phyloP scores from a whole-genome alignment of 2,797 vertebrate genomes.

The Catharus ustulatus region DNA sequence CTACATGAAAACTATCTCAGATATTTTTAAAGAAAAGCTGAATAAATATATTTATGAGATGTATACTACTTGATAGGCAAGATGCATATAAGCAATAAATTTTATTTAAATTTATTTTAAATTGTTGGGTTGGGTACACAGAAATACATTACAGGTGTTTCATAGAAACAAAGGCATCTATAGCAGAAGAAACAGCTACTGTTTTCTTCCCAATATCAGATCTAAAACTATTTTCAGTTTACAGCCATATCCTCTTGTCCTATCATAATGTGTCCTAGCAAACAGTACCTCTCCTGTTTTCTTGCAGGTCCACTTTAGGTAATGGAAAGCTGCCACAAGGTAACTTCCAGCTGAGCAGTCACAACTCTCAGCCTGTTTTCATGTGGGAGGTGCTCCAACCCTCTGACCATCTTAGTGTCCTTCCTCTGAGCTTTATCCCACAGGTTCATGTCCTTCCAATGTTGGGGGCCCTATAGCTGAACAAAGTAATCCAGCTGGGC shows the following conservation, averaged over 20 bases:
- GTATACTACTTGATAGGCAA: background rate
- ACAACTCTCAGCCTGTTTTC: background rate
- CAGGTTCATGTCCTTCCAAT: background rate
- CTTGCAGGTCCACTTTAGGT: background rate
- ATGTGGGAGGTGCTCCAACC: background rate
- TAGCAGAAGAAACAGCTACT: background rate
- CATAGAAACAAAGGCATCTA: background rate
- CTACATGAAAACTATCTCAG: background rate
- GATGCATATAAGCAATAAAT: background rate
- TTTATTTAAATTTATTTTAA: background rate
- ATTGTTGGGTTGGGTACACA: accelerated
- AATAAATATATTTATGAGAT: background rate
- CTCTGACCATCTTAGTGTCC: accelerated
- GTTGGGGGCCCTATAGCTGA: background rate
- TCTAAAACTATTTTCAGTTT: background rate
- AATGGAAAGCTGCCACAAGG: background rate
- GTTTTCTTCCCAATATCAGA: background rate
- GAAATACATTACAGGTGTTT: background rate
- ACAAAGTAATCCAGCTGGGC: background rate
- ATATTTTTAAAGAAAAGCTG: background rate
- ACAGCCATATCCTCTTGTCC: background rate
- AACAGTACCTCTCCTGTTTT: background rate
- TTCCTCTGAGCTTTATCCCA: background rate
- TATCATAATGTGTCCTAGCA: background rate
- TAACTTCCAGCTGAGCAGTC: background rate